Evolutionary conservation across 2,888 invertebrate genomes (phyloP).

Genomic region (Dolichopus griseipennis): DNA sequence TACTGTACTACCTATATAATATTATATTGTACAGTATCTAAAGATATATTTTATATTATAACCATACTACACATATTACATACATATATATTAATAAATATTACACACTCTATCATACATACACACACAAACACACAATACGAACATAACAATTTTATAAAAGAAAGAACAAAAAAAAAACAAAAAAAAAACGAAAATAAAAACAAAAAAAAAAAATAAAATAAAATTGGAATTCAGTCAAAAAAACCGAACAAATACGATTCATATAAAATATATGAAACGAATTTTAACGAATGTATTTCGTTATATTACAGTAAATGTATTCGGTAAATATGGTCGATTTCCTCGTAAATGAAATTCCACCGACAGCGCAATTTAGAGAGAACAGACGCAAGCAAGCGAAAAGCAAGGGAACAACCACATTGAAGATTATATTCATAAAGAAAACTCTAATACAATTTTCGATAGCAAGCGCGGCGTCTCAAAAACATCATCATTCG

Average conservation of each 20-base stretch:
- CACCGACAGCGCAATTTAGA: slow-evolving; percentile 29
- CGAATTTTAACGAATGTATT: neutral
- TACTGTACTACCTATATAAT: no score
- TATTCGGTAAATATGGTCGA: slow-evolving; percentile 21
- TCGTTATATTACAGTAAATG: neutral
- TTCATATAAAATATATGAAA: neutral
- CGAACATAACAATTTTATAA: no score
- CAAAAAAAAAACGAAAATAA: no score
- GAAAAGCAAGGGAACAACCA: slow-evolving; percentile 31
- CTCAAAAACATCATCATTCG: slow-evolving; percentile 16
- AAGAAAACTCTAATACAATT: slow-evolving; percentile 30
- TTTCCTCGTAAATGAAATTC: slow-evolving; percentile 30
- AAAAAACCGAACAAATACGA: neutral
- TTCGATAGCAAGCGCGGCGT: slow-evolving; percentile 24
- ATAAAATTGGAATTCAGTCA: neutral
- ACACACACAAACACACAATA: no score
- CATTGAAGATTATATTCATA: slow-evolving; percentile 30
- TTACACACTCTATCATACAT: no score
- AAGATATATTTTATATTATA: no score
- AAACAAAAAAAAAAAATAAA: no score
- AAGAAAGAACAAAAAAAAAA: no score
- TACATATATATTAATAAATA: no score
- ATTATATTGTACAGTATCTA: no score
- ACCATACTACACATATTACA: no score
- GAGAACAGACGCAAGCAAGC: slow-evolving; percentile 33